Conservation (phyloP, 2,888 invertebrate genomes). For the Augochlorella aurata region DNA sequence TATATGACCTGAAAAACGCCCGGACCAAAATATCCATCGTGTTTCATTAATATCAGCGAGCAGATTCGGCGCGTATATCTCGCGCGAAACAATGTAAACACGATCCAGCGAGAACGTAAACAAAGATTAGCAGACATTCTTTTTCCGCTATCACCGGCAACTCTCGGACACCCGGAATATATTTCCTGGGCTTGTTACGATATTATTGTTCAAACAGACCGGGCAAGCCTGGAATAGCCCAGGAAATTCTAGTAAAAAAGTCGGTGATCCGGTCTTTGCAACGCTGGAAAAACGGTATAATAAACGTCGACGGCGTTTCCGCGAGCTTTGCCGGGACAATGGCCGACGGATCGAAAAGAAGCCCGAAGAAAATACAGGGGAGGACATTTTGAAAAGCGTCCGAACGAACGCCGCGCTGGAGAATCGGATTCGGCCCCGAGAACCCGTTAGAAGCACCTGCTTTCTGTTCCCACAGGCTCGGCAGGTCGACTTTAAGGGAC, state of each 20-base stretch:
- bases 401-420: not conserved
- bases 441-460: conserved; percentile 16
- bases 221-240: not conserved
- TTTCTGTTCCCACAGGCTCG: not conserved
- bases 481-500: conserved; percentile 50
- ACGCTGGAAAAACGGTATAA: not conserved
- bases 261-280: not conserved
- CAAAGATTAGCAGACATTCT: conserved; percentile 8
- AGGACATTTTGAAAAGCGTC: not conserved
- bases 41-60: not conserved
- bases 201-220: not conserved
- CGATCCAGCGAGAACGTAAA: not conserved
- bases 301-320: not conserved
- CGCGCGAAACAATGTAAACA: not conserved
- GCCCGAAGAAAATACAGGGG: not conserved
- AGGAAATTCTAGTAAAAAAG: not conserved
- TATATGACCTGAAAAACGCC: not conserved
- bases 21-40: not conserved
- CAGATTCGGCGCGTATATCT: conserved; percentile 1
- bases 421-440: not conserved
- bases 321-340: not conserved
- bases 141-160: not conserved
- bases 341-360: not conserved
- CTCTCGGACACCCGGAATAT: not conserved
- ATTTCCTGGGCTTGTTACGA: not conserved